A percentile compares a stretch with the other conserved stretches of the same genome.
phyloP scores from a whole-genome alignment of 2,113 vertebrate genomes.

The Ceyx cyanopectus region DNA sequence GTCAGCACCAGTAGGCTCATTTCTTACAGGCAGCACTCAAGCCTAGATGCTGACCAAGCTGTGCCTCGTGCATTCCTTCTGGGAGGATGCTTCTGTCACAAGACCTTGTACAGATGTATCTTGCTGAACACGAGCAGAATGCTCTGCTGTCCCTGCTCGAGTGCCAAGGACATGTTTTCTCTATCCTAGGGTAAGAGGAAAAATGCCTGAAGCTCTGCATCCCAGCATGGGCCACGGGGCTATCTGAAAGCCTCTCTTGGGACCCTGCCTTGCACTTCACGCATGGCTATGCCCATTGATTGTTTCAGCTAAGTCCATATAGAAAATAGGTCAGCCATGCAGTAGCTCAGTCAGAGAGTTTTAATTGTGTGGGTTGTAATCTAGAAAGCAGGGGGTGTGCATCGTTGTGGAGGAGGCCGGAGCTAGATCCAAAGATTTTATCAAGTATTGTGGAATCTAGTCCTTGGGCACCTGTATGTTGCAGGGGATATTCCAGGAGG shows the following conservation, averaged over 20 bases:
- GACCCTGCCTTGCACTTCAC: neutral
- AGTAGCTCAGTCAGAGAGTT: slow-evolving; percentile 17
- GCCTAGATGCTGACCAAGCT: neutral
- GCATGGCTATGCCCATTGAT: slow-evolving; percentile 27
- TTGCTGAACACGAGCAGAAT: neutral
- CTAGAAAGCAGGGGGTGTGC: slow-evolving; percentile 2
- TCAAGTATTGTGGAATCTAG: neutral
- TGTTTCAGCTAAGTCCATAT: neutral
- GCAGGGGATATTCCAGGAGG: neutral
- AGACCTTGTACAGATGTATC: fast-evolving
- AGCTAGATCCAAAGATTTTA: slow-evolving; percentile 27
- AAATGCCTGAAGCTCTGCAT: neutral
- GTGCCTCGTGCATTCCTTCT: neutral
- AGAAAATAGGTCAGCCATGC: slow-evolving; percentile 57
- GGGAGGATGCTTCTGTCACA: neutral
- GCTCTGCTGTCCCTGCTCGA: neutral
- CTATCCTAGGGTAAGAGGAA: neutral
- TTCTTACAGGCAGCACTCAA: neutral
- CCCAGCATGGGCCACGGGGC: neutral
- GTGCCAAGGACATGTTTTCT: neutral
- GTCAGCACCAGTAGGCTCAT: neutral
- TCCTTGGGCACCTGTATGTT: neutral
- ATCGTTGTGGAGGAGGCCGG: neutral
- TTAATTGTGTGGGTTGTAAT: neutral
- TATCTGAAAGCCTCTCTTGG: neutral